Evolutionary conservation across 2,113 vertebrate genomes (phyloP).

Genomic region (Sclerurus mexicanus): DNA sequence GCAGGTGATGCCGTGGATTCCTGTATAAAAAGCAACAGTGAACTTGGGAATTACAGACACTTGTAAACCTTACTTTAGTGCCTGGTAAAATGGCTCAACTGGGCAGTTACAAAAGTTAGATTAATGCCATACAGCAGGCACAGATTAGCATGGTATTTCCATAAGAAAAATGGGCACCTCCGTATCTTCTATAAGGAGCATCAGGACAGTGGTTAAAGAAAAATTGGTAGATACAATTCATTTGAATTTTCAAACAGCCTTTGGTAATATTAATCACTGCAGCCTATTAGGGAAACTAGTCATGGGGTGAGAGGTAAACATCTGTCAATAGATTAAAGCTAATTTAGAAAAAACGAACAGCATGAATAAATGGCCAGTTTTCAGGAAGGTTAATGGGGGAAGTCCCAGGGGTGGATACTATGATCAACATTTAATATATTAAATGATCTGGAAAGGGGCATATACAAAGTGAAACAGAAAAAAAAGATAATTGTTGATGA

Average conservation of each 20-base stretch:
- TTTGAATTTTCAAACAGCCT: constrained; percentile 49
- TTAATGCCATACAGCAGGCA: neutral
- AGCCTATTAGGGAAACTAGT: constrained; percentile 59
- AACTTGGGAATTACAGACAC: constrained; percentile 24
- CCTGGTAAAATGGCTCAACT: constrained; percentile 27
- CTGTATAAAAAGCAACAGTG: neutral
- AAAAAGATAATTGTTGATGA: neutral
- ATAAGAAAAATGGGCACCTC: neutral
- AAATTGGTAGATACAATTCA: constrained; percentile 31
- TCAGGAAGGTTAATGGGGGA: constrained; percentile 62
- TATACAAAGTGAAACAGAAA: neutral
- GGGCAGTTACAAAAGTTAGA: constrained; percentile 9
- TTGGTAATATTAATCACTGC: constrained; percentile 54
- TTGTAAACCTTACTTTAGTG: constrained; percentile 48
- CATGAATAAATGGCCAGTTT: constrained; percentile 58
- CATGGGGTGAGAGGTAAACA: constrained; percentile 66
- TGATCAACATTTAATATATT: constrained; percentile 63
- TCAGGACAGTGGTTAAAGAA: neutral
- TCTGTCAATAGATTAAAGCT: constrained; percentile 68
- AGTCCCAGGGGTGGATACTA: constrained; percentile 34
- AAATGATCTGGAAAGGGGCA: constrained; percentile 56
- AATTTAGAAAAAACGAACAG: constrained; percentile 60
- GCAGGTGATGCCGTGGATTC: neutral
- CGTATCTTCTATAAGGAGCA: neutral
- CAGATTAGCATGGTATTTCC: neutral